Conservation (phyloP, 2,113 vertebrate genomes). For the Chinchilla lanigera region DNA sequence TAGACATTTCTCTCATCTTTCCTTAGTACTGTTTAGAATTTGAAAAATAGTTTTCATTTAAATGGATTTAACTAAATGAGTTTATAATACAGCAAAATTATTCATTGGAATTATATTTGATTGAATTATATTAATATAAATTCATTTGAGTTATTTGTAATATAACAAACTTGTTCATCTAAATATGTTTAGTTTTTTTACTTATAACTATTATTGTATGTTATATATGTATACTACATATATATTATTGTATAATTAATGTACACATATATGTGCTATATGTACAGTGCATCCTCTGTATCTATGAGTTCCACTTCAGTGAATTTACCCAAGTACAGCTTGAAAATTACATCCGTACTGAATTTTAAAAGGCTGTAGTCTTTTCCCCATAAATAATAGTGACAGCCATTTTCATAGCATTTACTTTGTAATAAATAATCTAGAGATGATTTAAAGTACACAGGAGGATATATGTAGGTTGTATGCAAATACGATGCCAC, state of each 20-base stretch:
- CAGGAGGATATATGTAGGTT: neutral
- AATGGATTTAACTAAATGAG: neutral
- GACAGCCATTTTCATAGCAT: neutral
- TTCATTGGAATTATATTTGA: neutral
- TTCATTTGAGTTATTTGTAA: constrained; percentile 9
- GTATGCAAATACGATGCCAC: neutral
- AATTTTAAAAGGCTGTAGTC: neutral
- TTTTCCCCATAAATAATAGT: neutral
- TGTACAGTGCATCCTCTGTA: neutral
- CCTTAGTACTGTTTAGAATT: neutral
- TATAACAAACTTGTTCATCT: neutral
- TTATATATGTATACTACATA: too few relatives aligned
- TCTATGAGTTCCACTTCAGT: neutral
- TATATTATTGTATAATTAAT: neutral
- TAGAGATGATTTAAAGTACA: neutral
- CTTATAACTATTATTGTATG: neutral
- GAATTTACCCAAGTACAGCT: neutral
- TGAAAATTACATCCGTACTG: neutral
- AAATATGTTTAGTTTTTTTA: neutral
- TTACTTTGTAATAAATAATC: neutral
- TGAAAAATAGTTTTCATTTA: constrained; percentile 34
- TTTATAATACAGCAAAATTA: constrained; percentile 15
- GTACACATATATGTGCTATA: neutral
- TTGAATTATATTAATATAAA: neutral
- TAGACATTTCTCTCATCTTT: neutral